These are phyloP conservation scores for Pararge aegeria DNA, from an alignment of 1,140 invertebrate species.

Conservation along the genomic window DNA sequence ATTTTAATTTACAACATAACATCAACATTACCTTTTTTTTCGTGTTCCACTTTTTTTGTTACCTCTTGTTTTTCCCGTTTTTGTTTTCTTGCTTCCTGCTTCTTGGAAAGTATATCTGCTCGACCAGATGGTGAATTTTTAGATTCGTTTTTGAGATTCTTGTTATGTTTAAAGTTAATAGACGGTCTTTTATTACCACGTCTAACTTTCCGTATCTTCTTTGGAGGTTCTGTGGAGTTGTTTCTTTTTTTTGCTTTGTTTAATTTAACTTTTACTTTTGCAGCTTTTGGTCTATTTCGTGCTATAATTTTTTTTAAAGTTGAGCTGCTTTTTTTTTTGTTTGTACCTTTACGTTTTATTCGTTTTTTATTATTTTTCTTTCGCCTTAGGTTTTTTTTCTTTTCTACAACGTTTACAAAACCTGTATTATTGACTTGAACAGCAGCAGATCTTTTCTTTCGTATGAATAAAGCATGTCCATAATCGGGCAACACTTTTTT, in stretches of 20 bases:
- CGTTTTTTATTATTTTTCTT: background rate
- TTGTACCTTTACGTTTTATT: background rate
- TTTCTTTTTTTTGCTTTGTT: conserved; percentile 11
- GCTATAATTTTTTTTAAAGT: conserved; percentile 6
- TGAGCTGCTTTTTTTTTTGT: background rate
- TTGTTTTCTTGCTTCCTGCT: conserved; percentile 3
- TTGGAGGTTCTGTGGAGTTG: conserved; percentile 12
- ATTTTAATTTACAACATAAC: conserved; percentile 20
- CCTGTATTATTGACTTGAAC: background rate
- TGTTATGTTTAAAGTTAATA: conserved; percentile 2
- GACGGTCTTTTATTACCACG: conserved; percentile 6
- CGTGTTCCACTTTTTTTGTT: conserved; percentile 4
- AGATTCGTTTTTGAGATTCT: background rate
- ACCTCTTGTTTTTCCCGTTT: conserved; percentile 16
- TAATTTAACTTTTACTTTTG: background rate
- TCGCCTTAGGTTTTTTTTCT: background rate
- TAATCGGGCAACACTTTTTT: conserved; percentile 50
- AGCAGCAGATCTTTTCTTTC: conserved; percentile 28
- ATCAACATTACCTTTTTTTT: conserved; percentile 24
- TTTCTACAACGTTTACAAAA: background rate
- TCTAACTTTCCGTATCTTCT: background rate
- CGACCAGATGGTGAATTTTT: background rate
- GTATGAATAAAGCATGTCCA: conserved; percentile 8
- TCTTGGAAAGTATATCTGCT: background rate
- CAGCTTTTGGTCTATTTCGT: conserved; percentile 3